A percentile compares a stretch with the other conserved stretches of the same genome.
phyloP scores from a whole-genome alignment of 2,797 vertebrate species.

The Borostomias antarcticus region DNA sequence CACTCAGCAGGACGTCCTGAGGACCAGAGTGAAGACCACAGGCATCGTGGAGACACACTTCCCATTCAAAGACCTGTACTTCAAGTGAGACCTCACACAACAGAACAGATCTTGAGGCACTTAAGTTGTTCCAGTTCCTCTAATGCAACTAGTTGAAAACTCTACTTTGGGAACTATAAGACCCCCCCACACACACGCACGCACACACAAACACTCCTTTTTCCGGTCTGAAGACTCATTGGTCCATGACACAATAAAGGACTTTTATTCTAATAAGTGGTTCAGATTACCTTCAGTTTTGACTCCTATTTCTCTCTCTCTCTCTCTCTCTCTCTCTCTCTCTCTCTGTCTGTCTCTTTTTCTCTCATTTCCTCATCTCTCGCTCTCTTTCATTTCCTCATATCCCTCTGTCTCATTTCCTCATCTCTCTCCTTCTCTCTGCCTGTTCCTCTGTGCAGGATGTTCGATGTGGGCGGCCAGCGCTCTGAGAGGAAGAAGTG shows the following conservation, averaged over 20 bases:
- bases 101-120: neutral
- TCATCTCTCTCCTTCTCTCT: neutral
- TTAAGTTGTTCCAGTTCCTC: no score
- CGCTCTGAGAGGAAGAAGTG: conserved; percentile 88
- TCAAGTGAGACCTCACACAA: conserved; percentile 79
- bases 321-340: neutral
- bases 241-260: no score
- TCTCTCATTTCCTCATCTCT: neutral
- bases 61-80: conserved; percentile 89
- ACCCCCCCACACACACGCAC: no score
- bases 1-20: conserved; percentile 87
- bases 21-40: conserved; percentile 87
- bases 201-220: no score
- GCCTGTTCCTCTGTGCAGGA: conserved; percentile 65
- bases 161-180: no score
- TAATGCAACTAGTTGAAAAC: no score
- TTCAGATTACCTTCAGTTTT: no score
- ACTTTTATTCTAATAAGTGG: no score
- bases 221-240: no score
- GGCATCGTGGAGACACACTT: conserved; percentile 91
- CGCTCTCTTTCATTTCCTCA: neutral
- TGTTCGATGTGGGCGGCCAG: conserved; percentile 90
- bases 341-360: neutral
- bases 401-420: no score
- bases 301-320: neutral